Evolutionary conservation across 2,113 vertebrate genomes (phyloP), one percentile per base, ranked within the genome.

Genomic region (Monopterus albus): DNA sequence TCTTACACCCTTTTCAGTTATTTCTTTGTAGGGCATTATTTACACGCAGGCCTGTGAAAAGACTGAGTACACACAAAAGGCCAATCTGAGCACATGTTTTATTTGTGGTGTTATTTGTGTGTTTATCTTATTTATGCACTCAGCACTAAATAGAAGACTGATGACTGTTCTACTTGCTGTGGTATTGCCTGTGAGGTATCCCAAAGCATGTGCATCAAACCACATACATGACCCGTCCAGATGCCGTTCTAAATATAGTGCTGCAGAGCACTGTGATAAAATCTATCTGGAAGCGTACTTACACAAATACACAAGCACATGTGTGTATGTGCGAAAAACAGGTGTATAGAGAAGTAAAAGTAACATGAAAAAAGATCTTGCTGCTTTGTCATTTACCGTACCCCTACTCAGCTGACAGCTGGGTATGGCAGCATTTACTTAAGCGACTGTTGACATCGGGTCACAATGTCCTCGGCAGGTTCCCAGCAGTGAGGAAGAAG

Each of bases 401-500:
- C 7, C 3, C 14, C 28, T 31, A 17, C 4, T 20, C 18, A 10
- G 38, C 45, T 33, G 12, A 43, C 23, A 47, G 26, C 35, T 23
- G n/a, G 21, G 21, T 51, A 53, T 56, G 23, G 51, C 20, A 46
- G 23, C 38, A 23, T 75, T 67, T n/a, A 72, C 23, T 33, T 55
- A 38, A 72, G 3, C 18, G 3, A 6, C 51, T 43, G 20, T 26
- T 81, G 21, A 73, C 35, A 66, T 67, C 51, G 64, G 45, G 28
- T 64, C 9, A 8, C 50, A n/a, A 2, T 56, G 71, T 67, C 12
- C 73, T 76, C 58, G 20, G 3, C 84, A 99, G 97, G 88, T 99
- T 99, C 89, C 96, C 96, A 68, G 96, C 95, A 63, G 97, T 99
- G 72, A 98, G 96, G 91, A 99, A 99, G 92, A 98, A 98, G 89